Evolutionary conservation across 2,797 vertebrate genomes (phyloP).

Genomic region (Cirrhinus molitorella): DNA sequence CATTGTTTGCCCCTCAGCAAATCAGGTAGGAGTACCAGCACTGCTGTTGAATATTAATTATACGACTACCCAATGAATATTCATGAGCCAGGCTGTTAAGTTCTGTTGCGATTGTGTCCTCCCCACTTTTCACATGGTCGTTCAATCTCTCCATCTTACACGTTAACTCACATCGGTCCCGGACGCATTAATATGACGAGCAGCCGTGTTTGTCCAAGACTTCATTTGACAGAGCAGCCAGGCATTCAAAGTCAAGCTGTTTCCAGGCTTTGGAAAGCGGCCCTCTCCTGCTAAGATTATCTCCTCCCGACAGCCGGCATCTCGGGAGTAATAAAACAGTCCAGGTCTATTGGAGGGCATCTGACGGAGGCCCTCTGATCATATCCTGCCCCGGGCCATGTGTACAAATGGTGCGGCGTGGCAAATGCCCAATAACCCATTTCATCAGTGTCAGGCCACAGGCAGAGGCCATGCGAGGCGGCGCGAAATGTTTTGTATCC

Average conservation of each 20-base stretch:
- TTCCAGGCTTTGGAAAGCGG: conserved; percentile 54
- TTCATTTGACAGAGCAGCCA: conserved; percentile 60
- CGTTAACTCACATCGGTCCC: background rate
- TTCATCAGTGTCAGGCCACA: conserved; percentile 58
- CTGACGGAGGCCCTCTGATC: conserved; percentile 55
- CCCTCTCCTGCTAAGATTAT: conserved; percentile 59
- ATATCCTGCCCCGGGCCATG: conserved; percentile 55
- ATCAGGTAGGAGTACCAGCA: background rate
- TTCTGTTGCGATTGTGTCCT: background rate
- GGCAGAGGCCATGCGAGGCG: conserved; percentile 20
- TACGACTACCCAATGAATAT: background rate
- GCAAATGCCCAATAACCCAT: conserved; percentile 55
- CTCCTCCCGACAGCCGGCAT: conserved; percentile 61
- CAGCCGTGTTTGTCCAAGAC: conserved; percentile 52
- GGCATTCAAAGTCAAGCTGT: conserved; percentile 62
- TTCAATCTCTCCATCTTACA: background rate
- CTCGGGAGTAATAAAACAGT: conserved; percentile 62
- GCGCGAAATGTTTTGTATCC: conserved; percentile 35
- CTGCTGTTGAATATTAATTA: conserved; percentile 19
- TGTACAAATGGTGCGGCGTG: conserved; percentile 54
- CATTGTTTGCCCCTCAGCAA: background rate
- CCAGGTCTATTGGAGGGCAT: conserved; percentile 58
- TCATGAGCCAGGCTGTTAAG: background rate
- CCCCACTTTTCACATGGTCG: background rate
- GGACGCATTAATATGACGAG: conserved; percentile 51